Conservation (phyloP, 1,140 invertebrate genomes). For the Zeugodacus cucurbitae region DNA sequence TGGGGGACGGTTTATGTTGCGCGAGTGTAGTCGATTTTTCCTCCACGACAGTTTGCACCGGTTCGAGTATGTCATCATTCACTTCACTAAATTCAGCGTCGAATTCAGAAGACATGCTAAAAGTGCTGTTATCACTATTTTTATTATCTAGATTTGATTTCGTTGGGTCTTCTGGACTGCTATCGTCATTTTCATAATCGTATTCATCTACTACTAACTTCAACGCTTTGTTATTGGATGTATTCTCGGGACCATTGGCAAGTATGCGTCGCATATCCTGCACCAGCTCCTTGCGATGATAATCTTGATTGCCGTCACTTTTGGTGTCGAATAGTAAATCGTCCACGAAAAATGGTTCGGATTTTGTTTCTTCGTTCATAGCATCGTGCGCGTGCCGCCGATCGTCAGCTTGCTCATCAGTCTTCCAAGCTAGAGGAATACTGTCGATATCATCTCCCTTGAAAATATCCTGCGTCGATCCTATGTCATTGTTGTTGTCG, state of each 20-base stretch:
- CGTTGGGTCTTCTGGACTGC: not conserved
- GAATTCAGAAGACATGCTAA: not conserved
- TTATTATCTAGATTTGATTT: not conserved
- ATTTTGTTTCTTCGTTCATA: constrained; percentile 43
- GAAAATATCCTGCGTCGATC: not conserved
- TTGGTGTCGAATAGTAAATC: constrained; percentile 55
- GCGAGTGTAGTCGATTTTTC: not conserved
- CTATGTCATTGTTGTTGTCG: constrained; percentile 5
- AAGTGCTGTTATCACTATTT: not conserved
- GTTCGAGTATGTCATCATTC: not conserved
- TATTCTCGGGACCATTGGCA: constrained; percentile 50
- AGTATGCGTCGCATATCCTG: constrained; percentile 64
- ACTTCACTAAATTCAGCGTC: not conserved
- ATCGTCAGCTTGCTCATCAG: not conserved
- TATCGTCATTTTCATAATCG: constrained; percentile 18
- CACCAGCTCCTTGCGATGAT: constrained; percentile 60
- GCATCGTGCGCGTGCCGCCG: not conserved
- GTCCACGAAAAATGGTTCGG: constrained; percentile 55
- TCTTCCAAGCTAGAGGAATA: not conserved
- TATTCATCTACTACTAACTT: constrained; percentile 41
- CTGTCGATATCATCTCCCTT: not conserved
- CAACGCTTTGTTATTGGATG: constrained; percentile 5
- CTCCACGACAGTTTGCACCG: not conserved
- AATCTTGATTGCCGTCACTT: constrained; percentile 58
- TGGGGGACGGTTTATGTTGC: not conserved